Evolutionary conservation across 2,797 vertebrate species (phyloP).

Genomic region (Orientallactaga sibirica): DNA sequence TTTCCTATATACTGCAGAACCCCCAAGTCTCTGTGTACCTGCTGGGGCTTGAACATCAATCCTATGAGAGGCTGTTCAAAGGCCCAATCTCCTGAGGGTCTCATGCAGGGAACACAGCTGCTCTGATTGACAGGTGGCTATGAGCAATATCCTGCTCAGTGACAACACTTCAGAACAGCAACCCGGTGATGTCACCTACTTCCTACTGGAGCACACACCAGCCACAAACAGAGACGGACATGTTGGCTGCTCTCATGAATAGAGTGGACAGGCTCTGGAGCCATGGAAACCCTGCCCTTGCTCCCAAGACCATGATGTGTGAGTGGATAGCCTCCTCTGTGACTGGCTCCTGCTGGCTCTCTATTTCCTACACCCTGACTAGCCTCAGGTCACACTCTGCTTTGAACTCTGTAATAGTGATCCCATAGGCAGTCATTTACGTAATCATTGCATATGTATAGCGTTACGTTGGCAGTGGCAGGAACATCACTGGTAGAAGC

Average conservation of each 20-base stretch:
- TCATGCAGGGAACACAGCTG: neutral
- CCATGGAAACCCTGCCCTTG: neutral
- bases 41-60: neutral
- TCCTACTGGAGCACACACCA: neutral
- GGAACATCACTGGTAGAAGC: neutral
- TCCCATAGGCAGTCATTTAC: neutral
- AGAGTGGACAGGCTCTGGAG: neutral
- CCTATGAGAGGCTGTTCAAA: neutral
- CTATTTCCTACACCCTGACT: neutral
- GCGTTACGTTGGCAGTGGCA: neutral
- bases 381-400: accelerated
- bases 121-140: neutral
- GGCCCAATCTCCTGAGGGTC: neutral
- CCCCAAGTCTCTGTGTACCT: neutral
- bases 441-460: neutral
- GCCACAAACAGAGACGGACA: too few species aligned
- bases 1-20: neutral
- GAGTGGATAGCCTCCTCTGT: accelerated
- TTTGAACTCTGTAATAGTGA: too few species aligned
- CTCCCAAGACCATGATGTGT: accelerated
- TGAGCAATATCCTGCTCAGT: neutral
- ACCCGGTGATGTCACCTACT: accelerated
- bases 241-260: neutral
- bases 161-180: neutral
- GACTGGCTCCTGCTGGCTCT: neutral